These are phyloP conservation scores for Oreortyx pictus DNA, from an alignment of 2,797 vertebrate species.

Conservation along the genomic window DNA sequence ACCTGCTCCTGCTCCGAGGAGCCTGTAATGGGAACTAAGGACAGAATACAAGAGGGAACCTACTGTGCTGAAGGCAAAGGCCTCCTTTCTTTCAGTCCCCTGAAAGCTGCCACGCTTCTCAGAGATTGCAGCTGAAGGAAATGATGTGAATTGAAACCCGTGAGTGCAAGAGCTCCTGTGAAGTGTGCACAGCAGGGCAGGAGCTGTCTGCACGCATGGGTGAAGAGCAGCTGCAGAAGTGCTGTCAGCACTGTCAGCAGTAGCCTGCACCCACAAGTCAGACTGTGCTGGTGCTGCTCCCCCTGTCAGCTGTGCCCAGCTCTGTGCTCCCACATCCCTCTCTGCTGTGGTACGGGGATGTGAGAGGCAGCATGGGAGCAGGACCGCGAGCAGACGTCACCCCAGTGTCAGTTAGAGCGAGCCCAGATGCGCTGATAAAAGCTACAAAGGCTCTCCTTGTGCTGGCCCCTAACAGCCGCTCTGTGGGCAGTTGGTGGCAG, in stretches of 20 bases:
- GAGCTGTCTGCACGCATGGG: not conserved
- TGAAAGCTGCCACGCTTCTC: rapidly evolving
- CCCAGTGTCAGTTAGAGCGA: not conserved
- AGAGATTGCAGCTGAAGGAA: not conserved
- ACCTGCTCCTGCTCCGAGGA: not conserved
- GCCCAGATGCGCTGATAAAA: not conserved
- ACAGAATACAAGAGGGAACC: not conserved
- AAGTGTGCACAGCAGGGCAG: not conserved
- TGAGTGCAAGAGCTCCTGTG: not conserved
- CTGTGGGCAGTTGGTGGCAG: not conserved
- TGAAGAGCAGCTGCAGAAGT: not conserved
- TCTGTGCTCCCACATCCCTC: rapidly evolving
- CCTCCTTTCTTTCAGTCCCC: rapidly evolving
- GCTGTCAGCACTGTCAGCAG: not conserved
- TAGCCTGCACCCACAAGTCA: not conserved
- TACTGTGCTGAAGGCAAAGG: not conserved
- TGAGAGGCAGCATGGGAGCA: not conserved
- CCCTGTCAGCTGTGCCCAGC: not conserved
- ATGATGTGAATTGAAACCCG: rapidly evolving
- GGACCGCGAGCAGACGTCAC: not conserved
- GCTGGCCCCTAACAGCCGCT: not conserved
- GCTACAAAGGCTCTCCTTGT: not conserved
- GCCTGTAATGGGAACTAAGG: rapidly evolving
- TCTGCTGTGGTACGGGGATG: rapidly evolving
- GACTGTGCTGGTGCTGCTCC: rapidly evolving